Evolutionary conservation across 2,888 invertebrate genomes (phyloP).

Genomic region (Tenthredo amoena): DNA sequence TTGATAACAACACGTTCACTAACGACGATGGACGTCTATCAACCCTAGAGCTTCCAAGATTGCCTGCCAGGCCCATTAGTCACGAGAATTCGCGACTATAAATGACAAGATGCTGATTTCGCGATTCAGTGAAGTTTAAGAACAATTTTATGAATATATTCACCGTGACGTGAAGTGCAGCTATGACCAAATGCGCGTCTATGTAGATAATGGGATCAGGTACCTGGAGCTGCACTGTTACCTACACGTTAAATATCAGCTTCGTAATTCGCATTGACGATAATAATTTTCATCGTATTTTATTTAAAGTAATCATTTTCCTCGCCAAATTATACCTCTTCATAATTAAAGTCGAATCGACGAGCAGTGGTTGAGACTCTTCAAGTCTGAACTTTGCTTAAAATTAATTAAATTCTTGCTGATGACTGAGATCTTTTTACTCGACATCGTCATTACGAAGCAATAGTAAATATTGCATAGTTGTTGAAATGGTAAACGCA

Average conservation of each 20-base stretch:
- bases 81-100: slow-evolving; percentile 71
- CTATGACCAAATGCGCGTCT: neutral
- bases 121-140: slow-evolving; percentile 9
- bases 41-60: slow-evolving; percentile 71
- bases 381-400: neutral
- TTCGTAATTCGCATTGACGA: neutral
- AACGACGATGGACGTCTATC: slow-evolving; percentile 78
- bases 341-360: neutral
- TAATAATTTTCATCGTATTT: neutral
- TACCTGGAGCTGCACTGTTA: neutral
- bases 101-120: neutral
- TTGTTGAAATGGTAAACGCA: neutral
- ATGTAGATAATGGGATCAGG: neutral
- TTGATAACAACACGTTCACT: slow-evolving; percentile 81
- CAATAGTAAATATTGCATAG: neutral
- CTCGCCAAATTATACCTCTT: neutral
- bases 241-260: neutral
- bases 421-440: neutral
- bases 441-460: neutral
- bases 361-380: neutral
- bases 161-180: neutral
- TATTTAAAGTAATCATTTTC: neutral
- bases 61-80: slow-evolving; percentile 65
- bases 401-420: neutral
- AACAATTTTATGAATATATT: slow-evolving; percentile 7